Evolutionary conservation across 1,140 invertebrate species (phyloP).

Genomic region (Cydia strobilella): DNA sequence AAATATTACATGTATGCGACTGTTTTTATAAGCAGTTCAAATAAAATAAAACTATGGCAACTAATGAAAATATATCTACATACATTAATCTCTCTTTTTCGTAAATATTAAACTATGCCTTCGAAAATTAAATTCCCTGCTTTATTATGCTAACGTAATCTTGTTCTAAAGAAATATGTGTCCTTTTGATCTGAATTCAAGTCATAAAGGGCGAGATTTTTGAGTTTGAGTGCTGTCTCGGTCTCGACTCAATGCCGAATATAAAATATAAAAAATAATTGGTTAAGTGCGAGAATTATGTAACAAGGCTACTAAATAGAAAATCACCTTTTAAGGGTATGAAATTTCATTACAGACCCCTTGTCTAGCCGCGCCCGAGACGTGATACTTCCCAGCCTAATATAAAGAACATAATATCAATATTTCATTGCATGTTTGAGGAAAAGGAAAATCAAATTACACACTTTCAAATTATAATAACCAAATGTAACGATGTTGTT

Average conservation of each 20-base stretch:
- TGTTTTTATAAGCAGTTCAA: background rate
- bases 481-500: too few species aligned
- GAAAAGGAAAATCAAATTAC: too few species aligned
- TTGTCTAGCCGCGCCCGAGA: too few species aligned
- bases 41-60: background rate
- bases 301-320: too few species aligned
- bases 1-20: background rate
- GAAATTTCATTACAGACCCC: too few species aligned
- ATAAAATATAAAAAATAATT: background rate
- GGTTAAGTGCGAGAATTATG: background rate
- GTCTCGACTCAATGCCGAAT: background rate
- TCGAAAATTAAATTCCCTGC: background rate
- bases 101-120: background rate
- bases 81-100: background rate
- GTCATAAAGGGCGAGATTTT: background rate
- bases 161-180: background rate
- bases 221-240: background rate
- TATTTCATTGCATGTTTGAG: too few species aligned
- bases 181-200: background rate
- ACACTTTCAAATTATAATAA: too few species aligned
- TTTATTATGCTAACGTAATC: conserved; percentile 1
- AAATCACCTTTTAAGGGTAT: too few species aligned
- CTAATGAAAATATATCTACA: background rate
- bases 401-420: too few species aligned
- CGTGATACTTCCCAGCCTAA: too few species aligned